Conservation (phyloP, 2,888 invertebrate species). For the Venustoraphidia nigricollis region DNA sequence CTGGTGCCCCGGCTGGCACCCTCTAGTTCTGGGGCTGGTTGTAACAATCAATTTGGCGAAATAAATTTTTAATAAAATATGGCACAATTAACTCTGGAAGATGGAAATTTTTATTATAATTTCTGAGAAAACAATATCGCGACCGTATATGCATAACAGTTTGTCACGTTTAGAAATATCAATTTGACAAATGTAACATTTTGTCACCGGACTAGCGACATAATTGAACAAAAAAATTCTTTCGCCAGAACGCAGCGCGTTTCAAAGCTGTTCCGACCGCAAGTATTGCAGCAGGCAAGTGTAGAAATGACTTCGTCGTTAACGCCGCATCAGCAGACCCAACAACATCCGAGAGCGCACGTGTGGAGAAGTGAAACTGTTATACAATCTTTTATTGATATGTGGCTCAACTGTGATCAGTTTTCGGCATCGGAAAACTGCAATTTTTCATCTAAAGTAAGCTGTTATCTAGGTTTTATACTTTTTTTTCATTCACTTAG, state of each 20-base stretch:
- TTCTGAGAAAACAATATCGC: too few species aligned
- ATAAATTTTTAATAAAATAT: too few species aligned
- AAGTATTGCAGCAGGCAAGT: slow-evolving; percentile 22
- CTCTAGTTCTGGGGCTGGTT: too few species aligned
- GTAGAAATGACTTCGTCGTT: slow-evolving; percentile 11
- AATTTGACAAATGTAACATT: too few species aligned
- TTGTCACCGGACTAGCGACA: too few species aligned
- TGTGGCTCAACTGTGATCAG: slow-evolving; percentile 53
- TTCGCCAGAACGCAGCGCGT: slow-evolving; percentile 17
- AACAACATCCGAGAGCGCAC: slow-evolving; percentile 48
- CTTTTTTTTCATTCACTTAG: too few species aligned
- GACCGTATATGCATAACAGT: too few species aligned
- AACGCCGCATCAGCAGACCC: slow-evolving; percentile 22
- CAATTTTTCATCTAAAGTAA: not conserved
- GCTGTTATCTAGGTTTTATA: not conserved
- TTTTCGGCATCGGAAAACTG: slow-evolving; percentile 10
- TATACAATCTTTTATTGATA: slow-evolving; percentile 65
- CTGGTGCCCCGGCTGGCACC: too few species aligned
- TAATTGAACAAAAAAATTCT: too few species aligned
- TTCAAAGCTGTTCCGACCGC: slow-evolving; percentile 25
- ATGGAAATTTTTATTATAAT: not conserved
- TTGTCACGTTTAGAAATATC: too few species aligned
- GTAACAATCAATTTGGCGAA: too few species aligned
- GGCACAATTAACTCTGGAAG: too few species aligned
- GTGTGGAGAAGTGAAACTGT: slow-evolving; percentile 78